These are phyloP conservation scores for Seladonia tumulorum DNA, from an alignment of 2,888 invertebrate species.

Conservation along the genomic window DNA sequence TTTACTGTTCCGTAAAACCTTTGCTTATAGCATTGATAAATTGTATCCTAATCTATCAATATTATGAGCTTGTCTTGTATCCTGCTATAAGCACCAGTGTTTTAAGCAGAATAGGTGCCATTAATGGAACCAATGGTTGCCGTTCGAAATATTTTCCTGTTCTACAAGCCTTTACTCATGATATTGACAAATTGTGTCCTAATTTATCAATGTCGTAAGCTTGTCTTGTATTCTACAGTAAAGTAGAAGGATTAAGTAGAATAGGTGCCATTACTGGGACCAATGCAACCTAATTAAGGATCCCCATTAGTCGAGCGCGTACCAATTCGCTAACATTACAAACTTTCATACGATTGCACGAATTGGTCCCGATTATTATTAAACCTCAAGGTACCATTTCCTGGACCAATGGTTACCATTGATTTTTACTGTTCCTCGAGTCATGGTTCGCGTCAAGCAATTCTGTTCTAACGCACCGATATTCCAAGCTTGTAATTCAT, in stretches of 20 bases:
- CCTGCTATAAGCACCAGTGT: not conserved
- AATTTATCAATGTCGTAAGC: not conserved
- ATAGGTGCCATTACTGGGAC: not conserved
- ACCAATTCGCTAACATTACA: not conserved
- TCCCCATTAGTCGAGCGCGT: not conserved
- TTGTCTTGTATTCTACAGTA: not conserved
- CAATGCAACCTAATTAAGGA: not conserved
- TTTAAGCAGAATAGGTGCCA: not conserved
- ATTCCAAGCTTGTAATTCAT: not conserved
- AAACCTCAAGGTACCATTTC: not conserved
- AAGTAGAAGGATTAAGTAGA: not conserved
- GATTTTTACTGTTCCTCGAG: not conserved
- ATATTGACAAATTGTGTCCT: not conserved
- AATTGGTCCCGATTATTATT: not conserved
- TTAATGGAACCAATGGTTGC: not conserved
- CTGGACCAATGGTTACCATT: not conserved
- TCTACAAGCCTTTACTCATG: not conserved
- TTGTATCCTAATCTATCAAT: not conserved
- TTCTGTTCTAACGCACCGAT: not conserved
- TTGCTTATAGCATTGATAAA: not conserved
- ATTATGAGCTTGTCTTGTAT: not conserved
- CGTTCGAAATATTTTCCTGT: not conserved
- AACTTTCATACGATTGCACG: not conserved
- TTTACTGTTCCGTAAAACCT: not conserved
- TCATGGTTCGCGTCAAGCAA: not conserved